phyloP scores from a whole-genome alignment of 23 tunicate genomes.

The Halocynthia aurantium region DNA sequence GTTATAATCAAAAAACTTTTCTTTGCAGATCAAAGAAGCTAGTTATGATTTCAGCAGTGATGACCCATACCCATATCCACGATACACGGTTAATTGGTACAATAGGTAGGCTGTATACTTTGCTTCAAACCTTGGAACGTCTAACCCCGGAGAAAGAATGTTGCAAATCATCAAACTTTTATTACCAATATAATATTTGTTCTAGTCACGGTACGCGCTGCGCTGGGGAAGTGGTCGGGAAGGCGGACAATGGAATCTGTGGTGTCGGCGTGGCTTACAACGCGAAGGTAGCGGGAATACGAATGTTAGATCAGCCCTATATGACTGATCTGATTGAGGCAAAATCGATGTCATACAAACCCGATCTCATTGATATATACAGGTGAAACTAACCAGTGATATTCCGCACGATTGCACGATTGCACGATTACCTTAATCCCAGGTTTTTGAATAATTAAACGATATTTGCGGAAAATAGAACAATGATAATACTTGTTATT shows the following conservation, averaged over 20 bases:
- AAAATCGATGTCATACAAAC: constrained; percentile 87
- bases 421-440: not conserved
- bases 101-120: constrained; percentile 53
- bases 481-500: not conserved
- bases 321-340: constrained; percentile 99
- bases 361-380: constrained; percentile 90
- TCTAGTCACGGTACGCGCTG: constrained; percentile 99
- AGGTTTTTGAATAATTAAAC: not conserved
- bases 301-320: constrained; percentile 99
- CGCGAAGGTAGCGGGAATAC: constrained; percentile 85
- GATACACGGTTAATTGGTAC: constrained; percentile 90
- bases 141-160: not conserved
- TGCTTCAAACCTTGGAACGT: not conserved
- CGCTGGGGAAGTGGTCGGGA: constrained; percentile 92
- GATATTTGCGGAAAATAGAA: not conserved
- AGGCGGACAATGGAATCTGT: constrained; percentile 98
- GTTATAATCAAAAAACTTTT: not conserved
- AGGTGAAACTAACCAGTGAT: constrained; percentile 42
- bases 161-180: not conserved
- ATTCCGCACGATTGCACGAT: not conserved
- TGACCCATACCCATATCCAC: constrained; percentile 95
- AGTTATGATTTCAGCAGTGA: constrained; percentile 95
- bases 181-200: not conserved
- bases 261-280: constrained; percentile 98
- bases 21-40: constrained; percentile 69